Conservation (phyloP, 1,140 invertebrate genomes). For the Maniola jurtina region DNA sequence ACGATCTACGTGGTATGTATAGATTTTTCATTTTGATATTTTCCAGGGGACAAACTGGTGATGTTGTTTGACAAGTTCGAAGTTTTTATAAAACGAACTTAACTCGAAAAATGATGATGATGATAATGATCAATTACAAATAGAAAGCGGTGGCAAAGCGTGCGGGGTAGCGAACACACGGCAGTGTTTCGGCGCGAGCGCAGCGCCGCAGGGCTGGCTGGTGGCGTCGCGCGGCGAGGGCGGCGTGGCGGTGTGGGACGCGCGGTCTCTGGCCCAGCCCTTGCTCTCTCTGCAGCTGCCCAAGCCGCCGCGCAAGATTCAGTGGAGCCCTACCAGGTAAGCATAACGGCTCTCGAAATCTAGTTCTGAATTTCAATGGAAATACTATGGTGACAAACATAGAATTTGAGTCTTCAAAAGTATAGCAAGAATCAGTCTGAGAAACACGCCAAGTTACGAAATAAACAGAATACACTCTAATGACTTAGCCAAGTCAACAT, state of each 20-base stretch:
- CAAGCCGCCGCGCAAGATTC: constrained; percentile 86
- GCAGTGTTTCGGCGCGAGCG: constrained; percentile 88
- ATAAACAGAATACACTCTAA: no score
- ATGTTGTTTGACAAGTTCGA: background rate
- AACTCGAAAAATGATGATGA: background rate
- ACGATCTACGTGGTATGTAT: constrained; percentile 91
- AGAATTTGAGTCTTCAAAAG: no score
- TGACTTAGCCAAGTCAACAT: no score
- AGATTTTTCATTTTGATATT: background rate
- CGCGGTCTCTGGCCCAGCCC: constrained; percentile 91
- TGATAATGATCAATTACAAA: background rate
- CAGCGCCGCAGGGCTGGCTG: constrained; percentile 88
- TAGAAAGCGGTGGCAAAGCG: constrained; percentile 76
- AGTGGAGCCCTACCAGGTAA: constrained; percentile 94
- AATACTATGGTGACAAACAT: no score
- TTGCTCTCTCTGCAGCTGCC: constrained; percentile 85
- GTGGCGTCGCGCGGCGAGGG: constrained; percentile 91
- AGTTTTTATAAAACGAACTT: background rate
- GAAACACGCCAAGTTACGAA: no score
- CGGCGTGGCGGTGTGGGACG: constrained; percentile 92
- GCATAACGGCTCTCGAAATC: background rate
- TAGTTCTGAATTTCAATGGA: no score
- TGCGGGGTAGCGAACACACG: constrained; percentile 88
- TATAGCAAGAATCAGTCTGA: no score
- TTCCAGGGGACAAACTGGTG: background rate